Base-by-base conservation (phyloP, 2,888 invertebrate species). In the Dichetophora obliterata region DNA sequence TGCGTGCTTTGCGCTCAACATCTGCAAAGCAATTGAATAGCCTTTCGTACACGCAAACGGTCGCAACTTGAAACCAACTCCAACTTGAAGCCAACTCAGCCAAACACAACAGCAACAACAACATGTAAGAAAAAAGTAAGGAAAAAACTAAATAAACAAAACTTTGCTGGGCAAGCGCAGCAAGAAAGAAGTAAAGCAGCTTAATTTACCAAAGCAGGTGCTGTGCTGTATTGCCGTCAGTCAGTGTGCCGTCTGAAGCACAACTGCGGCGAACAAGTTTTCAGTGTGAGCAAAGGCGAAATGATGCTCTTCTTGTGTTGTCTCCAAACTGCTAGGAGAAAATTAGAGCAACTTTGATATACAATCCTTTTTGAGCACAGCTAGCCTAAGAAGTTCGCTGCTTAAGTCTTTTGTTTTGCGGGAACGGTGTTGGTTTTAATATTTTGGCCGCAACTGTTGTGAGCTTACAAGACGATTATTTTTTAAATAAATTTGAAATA, bases 1-100 rank as follows among this genome's bases (percentile, higher is more conserved):
- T 76, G 82, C 85, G 85, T 87, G 85, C 83, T 83, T 82, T 84
- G 82, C 85, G 83, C 83, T 87, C 85, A 83, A 86, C 86, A 84
- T 84, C 82, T 85, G 79, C 83, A 84, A 86, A 85, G 85, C 85
- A 83, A 85, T 85, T 86, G 85, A 81, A 61, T 77, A 69, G 59
- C 74, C 61, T 78, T 75, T 78, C 65, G 68, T 72, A 54, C 73
- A 68, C 73, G 57, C 31, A 31, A 50, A 57, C 68, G 61, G n/a
- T 22, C 61, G 9, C 48, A 4, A 66, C 59, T 37, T 43, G 43
- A 43, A 66, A 66, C 59, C 59, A 27, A 59, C 59, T 59, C 71
- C 71, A 71, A 71, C 59, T 68, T 43, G 48, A 75, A 70, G 43
- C 50, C 68, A 43, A 37, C 34, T 16, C 16, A 16, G 34, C 31